A percentile compares a stretch with the other conserved stretches of the same genome.
Conservation (phyloP, 2,113 vertebrate species). For the Lophura nycthemera region DNA sequence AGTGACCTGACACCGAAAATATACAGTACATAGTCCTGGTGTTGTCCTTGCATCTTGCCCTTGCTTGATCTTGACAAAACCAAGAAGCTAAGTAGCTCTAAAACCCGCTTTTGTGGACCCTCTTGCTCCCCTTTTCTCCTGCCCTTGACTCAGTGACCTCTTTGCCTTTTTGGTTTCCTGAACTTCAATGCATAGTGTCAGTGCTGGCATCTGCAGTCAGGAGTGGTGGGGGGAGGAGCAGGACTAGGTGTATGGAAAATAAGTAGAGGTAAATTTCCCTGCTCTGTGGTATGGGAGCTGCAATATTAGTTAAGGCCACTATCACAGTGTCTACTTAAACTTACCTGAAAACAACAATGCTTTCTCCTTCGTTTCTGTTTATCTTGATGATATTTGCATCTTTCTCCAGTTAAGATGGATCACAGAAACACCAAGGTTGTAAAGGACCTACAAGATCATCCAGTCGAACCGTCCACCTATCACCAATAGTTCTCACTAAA, state of each 20-base stretch:
- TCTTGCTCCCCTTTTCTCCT: neutral
- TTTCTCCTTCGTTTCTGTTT: neutral
- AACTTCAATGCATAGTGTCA: rapidly evolving
- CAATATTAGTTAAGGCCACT: neutral
- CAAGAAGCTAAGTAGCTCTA: neutral
- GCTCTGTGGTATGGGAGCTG: neutral
- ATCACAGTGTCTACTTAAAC: neutral
- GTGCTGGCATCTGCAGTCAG: neutral
- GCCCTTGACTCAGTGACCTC: rapidly evolving
- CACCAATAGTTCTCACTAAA: no score
- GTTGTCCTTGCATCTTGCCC: neutral
- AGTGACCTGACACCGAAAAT: rapidly evolving
- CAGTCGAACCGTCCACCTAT: no score
- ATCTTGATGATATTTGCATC: neutral
- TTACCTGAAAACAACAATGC: neutral
- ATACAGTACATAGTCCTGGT: neutral
- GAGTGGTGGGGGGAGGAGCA: neutral
- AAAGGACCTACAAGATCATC: no score
- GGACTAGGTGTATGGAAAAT: neutral
- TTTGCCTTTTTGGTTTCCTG: neutral
- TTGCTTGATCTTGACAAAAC: neutral
- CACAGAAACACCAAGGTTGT: no score
- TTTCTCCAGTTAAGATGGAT: neutral
- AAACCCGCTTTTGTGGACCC: neutral
- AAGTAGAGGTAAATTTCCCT: neutral